Evolutionary conservation across 2,797 vertebrate genomes (phyloP).

Genomic region (Neopelma chrysocephalum): DNA sequence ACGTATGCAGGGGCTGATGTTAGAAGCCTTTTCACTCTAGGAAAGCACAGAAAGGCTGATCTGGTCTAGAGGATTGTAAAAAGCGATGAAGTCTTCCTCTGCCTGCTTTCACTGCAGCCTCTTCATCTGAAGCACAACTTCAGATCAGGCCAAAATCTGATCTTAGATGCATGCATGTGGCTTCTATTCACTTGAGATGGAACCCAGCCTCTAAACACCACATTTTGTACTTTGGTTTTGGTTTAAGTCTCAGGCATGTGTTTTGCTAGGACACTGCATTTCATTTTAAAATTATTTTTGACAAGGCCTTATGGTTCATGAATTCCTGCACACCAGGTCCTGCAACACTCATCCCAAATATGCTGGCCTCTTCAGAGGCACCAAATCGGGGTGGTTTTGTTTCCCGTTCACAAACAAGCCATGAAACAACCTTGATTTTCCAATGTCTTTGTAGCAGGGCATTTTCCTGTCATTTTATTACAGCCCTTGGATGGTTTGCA

Average conservation of each 20-base stretch:
- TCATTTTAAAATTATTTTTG: constrained; percentile 49
- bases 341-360: neutral
- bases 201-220: constrained; percentile 23
- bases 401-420: neutral
- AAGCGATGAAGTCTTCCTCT: neutral
- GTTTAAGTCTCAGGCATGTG: constrained; percentile 26
- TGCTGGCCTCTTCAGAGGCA: neutral
- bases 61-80: neutral
- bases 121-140: neutral
- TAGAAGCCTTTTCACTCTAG: neutral
- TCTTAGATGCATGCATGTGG: constrained; percentile 29
- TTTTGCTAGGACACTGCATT: constrained; percentile 42
- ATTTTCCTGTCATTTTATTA: neutral
- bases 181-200: constrained; percentile 36
- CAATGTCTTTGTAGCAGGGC: neutral
- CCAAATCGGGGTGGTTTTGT: neutral
- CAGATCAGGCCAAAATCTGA: neutral
- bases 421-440: neutral
- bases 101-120: neutral
- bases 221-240: constrained; percentile 18
- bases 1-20: accelerated
- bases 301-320: neutral
- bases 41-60: neutral
- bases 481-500: neutral
- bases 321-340: constrained; percentile 38